Evolutionary conservation across 1,140 invertebrate species (phyloP).

Genomic region (Aphelenchoides fujianensis): DNA sequence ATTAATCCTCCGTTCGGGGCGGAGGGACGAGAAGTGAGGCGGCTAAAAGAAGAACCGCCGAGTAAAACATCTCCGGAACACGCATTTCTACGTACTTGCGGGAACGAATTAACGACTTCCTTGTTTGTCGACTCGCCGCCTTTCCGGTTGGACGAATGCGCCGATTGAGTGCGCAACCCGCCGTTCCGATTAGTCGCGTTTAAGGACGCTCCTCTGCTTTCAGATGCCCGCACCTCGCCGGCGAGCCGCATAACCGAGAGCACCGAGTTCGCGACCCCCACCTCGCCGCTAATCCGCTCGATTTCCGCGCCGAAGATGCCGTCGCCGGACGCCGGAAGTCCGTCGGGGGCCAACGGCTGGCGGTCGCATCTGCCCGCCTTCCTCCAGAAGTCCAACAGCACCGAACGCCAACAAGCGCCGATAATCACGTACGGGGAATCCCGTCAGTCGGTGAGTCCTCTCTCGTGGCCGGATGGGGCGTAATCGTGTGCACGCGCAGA

Average conservation of each 20-base stretch:
- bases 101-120: background rate
- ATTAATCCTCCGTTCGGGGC: too few species aligned
- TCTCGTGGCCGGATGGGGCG: background rate
- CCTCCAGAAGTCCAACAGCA: background rate
- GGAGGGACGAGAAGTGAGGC: too few species aligned
- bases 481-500: background rate
- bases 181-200: background rate
- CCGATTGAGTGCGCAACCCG: background rate
- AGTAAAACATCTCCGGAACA: background rate
- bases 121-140: too few species aligned
- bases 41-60: background rate
- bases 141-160: too few species aligned
- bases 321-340: background rate
- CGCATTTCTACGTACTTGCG: background rate
- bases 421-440: background rate
- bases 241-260: background rate
- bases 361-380: background rate
- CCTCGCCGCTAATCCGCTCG: background rate
- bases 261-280: background rate
- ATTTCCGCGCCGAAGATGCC: background rate
- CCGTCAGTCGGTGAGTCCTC: background rate
- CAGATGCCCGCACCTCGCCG: constrained; percentile 2
- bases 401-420: background rate
- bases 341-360: background rate
- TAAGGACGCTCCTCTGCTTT: constrained; percentile 7